phyloP scores from a whole-genome alignment of 2,888 invertebrate genomes.

The Halictus quadricinctus region DNA sequence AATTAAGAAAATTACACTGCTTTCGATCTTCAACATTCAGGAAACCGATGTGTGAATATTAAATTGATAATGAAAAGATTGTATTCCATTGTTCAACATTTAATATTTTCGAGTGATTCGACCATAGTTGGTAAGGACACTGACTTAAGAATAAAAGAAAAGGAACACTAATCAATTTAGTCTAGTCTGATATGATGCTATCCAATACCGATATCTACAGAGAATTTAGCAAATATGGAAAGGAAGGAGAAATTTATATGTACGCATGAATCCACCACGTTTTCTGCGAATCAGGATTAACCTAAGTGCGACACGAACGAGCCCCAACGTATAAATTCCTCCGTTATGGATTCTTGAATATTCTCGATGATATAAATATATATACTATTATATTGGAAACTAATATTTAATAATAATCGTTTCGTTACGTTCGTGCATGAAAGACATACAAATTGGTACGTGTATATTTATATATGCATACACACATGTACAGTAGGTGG shows the following conservation, averaged over 20 bases:
- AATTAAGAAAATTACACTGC: background rate
- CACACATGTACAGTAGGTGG: background rate
- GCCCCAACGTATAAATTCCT: constrained; percentile 26
- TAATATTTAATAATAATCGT: constrained; percentile 26
- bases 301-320: constrained; percentile 15
- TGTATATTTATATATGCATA: constrained; percentile 11
- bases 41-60: background rate
- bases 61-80: background rate
- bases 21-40: background rate
- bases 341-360: constrained; percentile 21
- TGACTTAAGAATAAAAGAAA: background rate
- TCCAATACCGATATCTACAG: background rate
- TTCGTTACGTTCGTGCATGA: constrained; percentile 37
- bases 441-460: background rate
- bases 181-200: background rate
- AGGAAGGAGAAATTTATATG: constrained; percentile 3
- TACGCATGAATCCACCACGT: constrained; percentile 36
- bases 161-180: background rate
- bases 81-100: background rate
- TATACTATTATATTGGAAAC: constrained; percentile 17
- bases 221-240: constrained; percentile 1
- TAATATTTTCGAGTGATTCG: background rate
- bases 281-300: background rate
- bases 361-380: constrained; percentile 8
- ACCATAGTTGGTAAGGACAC: background rate